Conservation (phyloP, 1,140 invertebrate species). For the Acyrthosiphon pisum region DNA sequence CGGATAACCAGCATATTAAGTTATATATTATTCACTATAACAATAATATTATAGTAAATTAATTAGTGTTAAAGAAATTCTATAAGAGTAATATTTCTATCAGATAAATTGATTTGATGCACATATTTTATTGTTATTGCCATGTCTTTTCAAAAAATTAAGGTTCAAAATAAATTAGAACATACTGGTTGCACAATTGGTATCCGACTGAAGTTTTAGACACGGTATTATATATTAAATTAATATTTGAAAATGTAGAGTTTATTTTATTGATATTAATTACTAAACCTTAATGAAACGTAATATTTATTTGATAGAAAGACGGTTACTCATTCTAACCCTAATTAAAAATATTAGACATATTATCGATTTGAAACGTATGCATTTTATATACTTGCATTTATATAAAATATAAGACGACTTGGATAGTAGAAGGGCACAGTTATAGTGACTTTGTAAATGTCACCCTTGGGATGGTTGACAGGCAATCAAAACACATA, state of each 20-base stretch:
- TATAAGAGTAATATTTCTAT: background rate
- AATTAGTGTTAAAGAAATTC: background rate
- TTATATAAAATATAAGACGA: constrained; percentile 1
- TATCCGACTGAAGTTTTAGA: background rate
- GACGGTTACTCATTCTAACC: background rate
- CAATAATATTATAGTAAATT: background rate
- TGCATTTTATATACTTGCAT: background rate
- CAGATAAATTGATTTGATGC: background rate
- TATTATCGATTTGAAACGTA: background rate
- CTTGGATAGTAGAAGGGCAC: background rate
- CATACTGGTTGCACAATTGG: background rate
- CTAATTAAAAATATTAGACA: background rate
- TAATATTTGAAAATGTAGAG: background rate
- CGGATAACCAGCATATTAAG: background rate
- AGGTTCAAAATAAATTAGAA: background rate
- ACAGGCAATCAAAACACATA: constrained; percentile 54
- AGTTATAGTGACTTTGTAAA: constrained; percentile 50
- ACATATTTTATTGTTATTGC: background rate
- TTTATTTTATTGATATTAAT: background rate
- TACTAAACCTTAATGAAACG: background rate
- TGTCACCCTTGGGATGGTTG: constrained; percentile 50
- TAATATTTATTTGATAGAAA: background rate
- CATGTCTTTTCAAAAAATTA: background rate
- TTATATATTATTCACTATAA: too few species aligned
- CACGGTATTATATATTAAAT: background rate